Conservation (phyloP, 2,113 vertebrate species). For the Felis catus region DNA sequence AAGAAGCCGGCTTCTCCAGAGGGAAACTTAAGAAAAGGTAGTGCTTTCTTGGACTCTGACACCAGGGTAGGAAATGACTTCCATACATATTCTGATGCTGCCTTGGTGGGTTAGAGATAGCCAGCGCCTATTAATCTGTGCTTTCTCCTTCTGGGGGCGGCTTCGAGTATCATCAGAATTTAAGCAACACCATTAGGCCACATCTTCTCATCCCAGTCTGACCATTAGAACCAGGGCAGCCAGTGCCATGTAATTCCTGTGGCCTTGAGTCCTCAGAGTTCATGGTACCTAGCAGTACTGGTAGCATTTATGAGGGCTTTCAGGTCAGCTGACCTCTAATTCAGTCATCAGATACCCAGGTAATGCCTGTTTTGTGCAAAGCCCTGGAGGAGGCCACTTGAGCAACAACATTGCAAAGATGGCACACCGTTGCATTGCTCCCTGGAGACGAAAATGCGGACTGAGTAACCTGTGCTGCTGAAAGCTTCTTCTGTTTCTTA, state of each 20-base stretch:
- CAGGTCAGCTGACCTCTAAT: neutral
- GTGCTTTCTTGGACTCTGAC: neutral
- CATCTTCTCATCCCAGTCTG: neutral
- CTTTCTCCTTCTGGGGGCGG: neutral
- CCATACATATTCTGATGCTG: neutral
- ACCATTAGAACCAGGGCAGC: neutral
- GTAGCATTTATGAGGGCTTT: neutral
- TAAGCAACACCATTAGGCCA: neutral
- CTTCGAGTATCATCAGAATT: neutral
- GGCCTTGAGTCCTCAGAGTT: neutral
- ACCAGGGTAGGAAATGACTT: conserved; percentile 26
- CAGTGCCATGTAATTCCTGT: neutral
- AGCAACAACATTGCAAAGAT: neutral
- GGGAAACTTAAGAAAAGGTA: neutral
- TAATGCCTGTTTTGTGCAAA: neutral
- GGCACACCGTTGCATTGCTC: neutral
- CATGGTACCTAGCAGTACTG: neutral
- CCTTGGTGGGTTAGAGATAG: neutral
- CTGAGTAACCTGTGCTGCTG: neutral
- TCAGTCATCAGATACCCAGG: neutral
- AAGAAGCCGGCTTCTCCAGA: neutral
- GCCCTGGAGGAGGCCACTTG: neutral
- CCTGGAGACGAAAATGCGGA: neutral
- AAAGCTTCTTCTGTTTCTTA: neutral
- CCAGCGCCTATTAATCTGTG: neutral